Percentiles rank a stretch among this genome's conserved stretches.
Conservation (phyloP, 2,113 vertebrate genomes). For the Esox niger region DNA sequence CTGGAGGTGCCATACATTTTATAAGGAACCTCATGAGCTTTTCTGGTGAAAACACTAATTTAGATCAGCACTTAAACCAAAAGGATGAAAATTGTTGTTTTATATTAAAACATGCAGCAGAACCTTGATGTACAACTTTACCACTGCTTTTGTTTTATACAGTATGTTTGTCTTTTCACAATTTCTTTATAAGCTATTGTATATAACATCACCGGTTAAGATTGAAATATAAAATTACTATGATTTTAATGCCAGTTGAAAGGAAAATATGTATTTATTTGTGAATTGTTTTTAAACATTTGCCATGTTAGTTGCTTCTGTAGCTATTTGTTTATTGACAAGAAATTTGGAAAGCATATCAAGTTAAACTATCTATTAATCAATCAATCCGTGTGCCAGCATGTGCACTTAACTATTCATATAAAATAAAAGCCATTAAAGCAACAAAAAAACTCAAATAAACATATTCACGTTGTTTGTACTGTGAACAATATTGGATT, state of each 20-base stretch:
- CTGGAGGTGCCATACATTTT: too few relatives aligned
- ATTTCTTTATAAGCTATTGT: conserved; percentile 13
- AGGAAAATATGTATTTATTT: conserved; percentile 50
- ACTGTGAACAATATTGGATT: conserved; percentile 50
- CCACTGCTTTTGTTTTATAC: background rate
- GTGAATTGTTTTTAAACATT: background rate
- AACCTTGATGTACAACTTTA: conserved; percentile 31
- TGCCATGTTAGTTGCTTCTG: conserved; percentile 17
- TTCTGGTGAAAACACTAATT: too few relatives aligned
- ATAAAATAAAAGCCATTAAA: conserved; percentile 12
- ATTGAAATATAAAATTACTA: background rate
- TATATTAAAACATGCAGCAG: conserved; percentile 72
- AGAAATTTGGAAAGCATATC: background rate
- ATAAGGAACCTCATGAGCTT: too few relatives aligned
- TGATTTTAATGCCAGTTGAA: too few relatives aligned
- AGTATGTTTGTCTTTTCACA: background rate
- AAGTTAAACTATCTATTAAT: background rate
- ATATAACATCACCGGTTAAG: background rate
- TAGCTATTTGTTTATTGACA: background rate
- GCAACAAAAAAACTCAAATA: background rate
- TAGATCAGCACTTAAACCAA: background rate
- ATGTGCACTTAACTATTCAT: background rate
- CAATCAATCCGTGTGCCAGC: background rate
- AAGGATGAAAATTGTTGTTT: conserved; percentile 53
- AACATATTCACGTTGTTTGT: conserved; percentile 21